Percentiles rank a stretch among this genome's conserved stretches.
Conservation (phyloP, 2,888 invertebrate genomes). For the Drosophila koepferae region DNA sequence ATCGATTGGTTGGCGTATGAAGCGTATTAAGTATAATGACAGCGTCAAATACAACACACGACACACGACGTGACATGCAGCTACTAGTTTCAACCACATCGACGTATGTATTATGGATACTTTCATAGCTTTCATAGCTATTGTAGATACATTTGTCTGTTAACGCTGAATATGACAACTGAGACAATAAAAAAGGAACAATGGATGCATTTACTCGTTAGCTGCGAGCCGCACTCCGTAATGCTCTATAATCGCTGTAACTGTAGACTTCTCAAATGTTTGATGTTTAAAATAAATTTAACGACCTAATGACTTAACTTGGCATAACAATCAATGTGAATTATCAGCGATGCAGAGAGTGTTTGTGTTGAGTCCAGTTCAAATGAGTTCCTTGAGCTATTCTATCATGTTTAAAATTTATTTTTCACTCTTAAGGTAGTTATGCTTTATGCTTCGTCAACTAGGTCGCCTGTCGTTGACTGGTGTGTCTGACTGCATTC, state of each 20-base stretch:
- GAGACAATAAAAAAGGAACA: constrained; percentile 21
- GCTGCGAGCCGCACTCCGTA: constrained; percentile 7
- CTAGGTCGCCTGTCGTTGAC: too few relatives aligned
- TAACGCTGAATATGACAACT: constrained; percentile 27
- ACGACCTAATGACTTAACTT: too few relatives aligned
- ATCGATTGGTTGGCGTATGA: constrained; percentile 38
- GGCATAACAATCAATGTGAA: too few relatives aligned
- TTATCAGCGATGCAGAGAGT: too few relatives aligned
- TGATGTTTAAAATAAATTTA: background rate
- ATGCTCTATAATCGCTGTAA: constrained; percentile 30
- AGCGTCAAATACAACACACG: constrained; percentile 62
- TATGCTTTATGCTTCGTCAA: too few relatives aligned
- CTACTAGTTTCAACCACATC: constrained; percentile 39
- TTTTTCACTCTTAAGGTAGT: too few relatives aligned
- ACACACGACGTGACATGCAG: constrained; percentile 44
- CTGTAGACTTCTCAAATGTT: background rate
- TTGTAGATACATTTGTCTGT: constrained; percentile 16
- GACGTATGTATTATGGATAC: constrained; percentile 13
- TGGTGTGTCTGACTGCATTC: too few relatives aligned
- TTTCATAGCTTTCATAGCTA: constrained; percentile 4
- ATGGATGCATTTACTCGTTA: background rate
- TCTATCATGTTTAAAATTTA: too few relatives aligned
- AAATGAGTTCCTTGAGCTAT: too few relatives aligned
- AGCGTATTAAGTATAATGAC: constrained; percentile 54
- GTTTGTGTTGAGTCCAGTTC: too few relatives aligned